Evolutionary conservation across 2,797 vertebrate species (phyloP), one percentile per base, ranked within the genome.

Genomic region (Pristis pectinata): DNA sequence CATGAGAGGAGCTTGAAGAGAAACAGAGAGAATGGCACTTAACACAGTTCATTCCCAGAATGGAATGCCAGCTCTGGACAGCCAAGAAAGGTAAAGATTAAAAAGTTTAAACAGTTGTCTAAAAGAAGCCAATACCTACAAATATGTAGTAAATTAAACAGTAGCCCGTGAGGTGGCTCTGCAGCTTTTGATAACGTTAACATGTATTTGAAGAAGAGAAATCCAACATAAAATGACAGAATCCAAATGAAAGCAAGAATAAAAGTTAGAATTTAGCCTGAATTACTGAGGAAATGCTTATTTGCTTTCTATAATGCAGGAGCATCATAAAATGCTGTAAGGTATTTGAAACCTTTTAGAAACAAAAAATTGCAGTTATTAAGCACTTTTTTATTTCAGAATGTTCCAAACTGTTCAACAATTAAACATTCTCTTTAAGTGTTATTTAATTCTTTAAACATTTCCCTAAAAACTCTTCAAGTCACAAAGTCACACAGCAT

Each of bases 41-140:
- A 94, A 94, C 27, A n/a, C 49, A n/a, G 72, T 94, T 53, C 44
- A 76, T 13, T 30, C 44, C 53, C 30, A 34, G 27, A 94, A 56
- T 17, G 92, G 92, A 34, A 7, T 27, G 92, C 70, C 92, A 76
- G 72, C 22, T 34, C 92, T 94, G 30, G 27, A 56, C 49, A 15
- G 7, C 30, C 30, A 49, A 34, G 92, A 94, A 94, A 94, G 92
- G 92, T 94, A 94, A 41, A 53, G 44, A n/a, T 44, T 49, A 93
- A 53, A 49, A 10, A 49, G 22, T 44, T 93, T 93, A 34, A 93
- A 70, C 34, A 76, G 44, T 15, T 53, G 70, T 3, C 24, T 0
- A 3, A 37, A 91, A 67, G 37, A 3, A 91, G 19, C 10, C 37
- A 76, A 76, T 94, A 53, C 34, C 13, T 27, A 53, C 24, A 49